These are phyloP conservation scores for Agonopterix alstromeriana DNA, from an alignment of 2,888 invertebrate species.

Conservation along the genomic window DNA sequence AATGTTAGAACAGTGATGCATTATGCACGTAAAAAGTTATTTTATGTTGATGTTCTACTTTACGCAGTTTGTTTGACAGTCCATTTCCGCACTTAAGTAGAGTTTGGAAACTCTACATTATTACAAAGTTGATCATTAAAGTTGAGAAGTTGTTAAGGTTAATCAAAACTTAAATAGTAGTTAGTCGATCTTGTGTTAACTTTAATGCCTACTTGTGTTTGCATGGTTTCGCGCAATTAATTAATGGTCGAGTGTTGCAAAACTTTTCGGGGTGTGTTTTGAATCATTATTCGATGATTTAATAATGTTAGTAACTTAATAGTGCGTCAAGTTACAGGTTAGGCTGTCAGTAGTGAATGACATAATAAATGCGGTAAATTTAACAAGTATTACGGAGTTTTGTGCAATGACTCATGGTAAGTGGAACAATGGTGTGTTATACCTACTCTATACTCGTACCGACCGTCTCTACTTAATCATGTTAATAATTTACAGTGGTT, in stretches of 20 bases:
- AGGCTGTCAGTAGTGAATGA: neutral
- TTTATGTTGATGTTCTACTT: constrained; percentile 29
- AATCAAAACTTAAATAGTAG: neutral
- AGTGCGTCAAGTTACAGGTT: too few species aligned
- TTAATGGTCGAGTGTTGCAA: too few species aligned
- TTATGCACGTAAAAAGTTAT: constrained; percentile 50
- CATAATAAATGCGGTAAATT: constrained; percentile 8
- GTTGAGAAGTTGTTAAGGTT: too few species aligned
- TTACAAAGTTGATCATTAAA: neutral
- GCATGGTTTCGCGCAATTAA: neutral
- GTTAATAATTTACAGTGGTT: too few species aligned
- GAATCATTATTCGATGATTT: too few species aligned
- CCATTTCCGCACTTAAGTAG: constrained; percentile 15
- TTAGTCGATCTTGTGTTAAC: neutral
- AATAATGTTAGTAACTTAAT: too few species aligned
- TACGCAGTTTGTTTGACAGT: constrained; percentile 15
- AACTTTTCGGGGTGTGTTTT: too few species aligned
- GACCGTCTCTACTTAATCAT: too few species aligned
- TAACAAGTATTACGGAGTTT: constrained; percentile 2
- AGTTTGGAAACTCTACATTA: neutral
- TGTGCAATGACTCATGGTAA: constrained; percentile 5
- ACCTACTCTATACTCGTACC: neutral
- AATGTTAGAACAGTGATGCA: constrained; percentile 39
- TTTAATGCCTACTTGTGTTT: neutral
- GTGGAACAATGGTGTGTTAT: neutral